Evolutionary conservation across 2,113 vertebrate genomes (phyloP).

Genomic region (Chloropsis cyanopogon): DNA sequence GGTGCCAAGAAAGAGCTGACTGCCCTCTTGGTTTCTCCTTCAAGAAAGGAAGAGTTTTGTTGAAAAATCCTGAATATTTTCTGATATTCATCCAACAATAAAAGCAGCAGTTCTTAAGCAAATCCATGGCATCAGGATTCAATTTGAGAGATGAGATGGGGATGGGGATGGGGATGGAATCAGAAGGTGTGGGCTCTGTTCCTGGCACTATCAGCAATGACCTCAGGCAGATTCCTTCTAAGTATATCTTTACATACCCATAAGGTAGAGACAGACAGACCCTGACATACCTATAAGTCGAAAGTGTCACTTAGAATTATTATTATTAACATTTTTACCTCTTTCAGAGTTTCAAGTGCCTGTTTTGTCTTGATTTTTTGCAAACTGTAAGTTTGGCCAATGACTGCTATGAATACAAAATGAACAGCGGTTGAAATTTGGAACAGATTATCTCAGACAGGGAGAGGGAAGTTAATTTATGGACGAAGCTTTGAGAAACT

Average conservation of each 20-base stretch:
- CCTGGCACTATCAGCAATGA: background rate
- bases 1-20: background rate
- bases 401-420: constrained; percentile 24
- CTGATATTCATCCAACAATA: background rate
- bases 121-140: background rate
- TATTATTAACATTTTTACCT: background rate
- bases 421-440: background rate
- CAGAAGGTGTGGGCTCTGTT: background rate
- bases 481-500: constrained; percentile 31
- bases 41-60: background rate
- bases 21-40: background rate
- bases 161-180: background rate
- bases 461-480: constrained; percentile 54
- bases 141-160: background rate
- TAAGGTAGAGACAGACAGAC: background rate
- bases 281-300: background rate
- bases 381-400: background rate
- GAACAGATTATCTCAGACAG: constrained; percentile 36
- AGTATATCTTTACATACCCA: background rate
- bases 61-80: background rate
- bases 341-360: background rate
- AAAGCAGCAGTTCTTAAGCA: background rate
- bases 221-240: background rate
- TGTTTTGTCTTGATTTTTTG: background rate
- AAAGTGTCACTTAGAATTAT: background rate